Conservation (phyloP, 2,113 vertebrate species). For the Gadus chalcogrammus region DNA sequence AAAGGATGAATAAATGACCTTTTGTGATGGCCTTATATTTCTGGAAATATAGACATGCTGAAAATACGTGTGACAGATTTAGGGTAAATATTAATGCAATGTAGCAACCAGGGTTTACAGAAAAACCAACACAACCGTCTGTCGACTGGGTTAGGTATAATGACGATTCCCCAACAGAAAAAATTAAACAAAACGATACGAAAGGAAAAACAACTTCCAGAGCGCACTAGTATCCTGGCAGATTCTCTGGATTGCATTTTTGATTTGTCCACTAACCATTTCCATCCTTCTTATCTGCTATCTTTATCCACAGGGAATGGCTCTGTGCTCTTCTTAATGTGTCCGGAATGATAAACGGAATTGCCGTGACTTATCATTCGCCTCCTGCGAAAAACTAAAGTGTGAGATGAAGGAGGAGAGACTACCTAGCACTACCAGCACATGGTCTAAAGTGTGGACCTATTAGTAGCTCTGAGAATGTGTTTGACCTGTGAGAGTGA, state of each 20-base stretch:
- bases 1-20: too few species aligned
- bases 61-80: constrained; percentile 1
- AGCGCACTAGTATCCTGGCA: constrained; percentile 52
- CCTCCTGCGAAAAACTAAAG: constrained; percentile 28
- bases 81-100: neutral
- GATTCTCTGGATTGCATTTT: constrained; percentile 40
- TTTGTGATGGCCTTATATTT: too few species aligned
- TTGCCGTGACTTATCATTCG: constrained; percentile 43
- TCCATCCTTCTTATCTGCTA: too few species aligned
- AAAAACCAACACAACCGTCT: too few species aligned
- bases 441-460: constrained; percentile 42
- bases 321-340: constrained; percentile 37
- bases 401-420: constrained; percentile 1
- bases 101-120: neutral
- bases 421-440: constrained; percentile 36
- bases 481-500: too few species aligned
- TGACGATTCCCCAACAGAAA: neutral
- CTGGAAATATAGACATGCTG: too few species aligned
- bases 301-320: constrained; percentile 47
- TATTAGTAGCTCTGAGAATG: constrained; percentile 44
- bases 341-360: constrained; percentile 36
- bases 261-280: constrained; percentile 23
- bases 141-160: too few species aligned
- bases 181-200: constrained; percentile 34
- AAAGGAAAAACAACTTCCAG: constrained; percentile 45